phyloP scores from a whole-genome alignment of 2,113 vertebrate genomes.

The Amphiprion percula region DNA sequence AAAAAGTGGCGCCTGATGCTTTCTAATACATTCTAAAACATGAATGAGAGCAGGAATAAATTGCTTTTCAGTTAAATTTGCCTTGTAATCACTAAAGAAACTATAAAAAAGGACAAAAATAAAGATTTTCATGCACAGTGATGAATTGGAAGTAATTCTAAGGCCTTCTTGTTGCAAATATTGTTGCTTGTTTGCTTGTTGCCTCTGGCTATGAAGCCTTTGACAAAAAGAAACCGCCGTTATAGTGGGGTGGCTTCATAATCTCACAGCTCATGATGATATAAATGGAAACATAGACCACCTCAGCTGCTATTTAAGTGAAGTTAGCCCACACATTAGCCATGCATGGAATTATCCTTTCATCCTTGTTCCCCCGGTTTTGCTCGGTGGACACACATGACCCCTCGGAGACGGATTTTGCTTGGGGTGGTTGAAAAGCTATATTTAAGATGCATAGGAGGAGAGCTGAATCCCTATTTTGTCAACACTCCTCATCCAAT shows the following conservation, averaged over 20 bases:
- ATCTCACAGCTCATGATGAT: conserved; percentile 62
- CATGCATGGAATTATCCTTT: conserved; percentile 42
- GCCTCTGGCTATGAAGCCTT: conserved; percentile 40
- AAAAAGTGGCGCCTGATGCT: conserved; percentile 1
- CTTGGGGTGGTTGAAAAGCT: not conserved
- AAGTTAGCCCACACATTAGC: conserved; percentile 46
- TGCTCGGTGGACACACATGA: conserved; percentile 37
- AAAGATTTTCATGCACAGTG: conserved; percentile 39
- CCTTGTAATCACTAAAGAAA: conserved; percentile 1
- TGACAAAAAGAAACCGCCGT: conserved; percentile 30
- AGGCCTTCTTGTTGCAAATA: conserved; percentile 16
- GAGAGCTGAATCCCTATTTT: conserved; percentile 38
- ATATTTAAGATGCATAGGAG: conserved; percentile 15
- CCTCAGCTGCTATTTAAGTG: conserved; percentile 53
- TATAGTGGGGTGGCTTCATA: conserved; percentile 32
- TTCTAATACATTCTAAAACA: not conserved
- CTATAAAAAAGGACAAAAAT: conserved; percentile 17
- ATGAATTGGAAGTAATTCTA: conserved; percentile 29
- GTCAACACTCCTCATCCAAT: conserved; percentile 29
- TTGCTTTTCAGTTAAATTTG: not conserved
- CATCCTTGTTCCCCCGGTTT: conserved; percentile 26
- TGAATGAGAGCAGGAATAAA: conserved; percentile 7
- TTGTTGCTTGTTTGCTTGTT: not conserved
- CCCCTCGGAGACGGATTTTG: conserved; percentile 21
- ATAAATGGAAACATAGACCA: conserved; percentile 55